Base-by-base conservation (phyloP, 92 coral and sea anemone species). In the Palythoa grandiflora region DNA sequence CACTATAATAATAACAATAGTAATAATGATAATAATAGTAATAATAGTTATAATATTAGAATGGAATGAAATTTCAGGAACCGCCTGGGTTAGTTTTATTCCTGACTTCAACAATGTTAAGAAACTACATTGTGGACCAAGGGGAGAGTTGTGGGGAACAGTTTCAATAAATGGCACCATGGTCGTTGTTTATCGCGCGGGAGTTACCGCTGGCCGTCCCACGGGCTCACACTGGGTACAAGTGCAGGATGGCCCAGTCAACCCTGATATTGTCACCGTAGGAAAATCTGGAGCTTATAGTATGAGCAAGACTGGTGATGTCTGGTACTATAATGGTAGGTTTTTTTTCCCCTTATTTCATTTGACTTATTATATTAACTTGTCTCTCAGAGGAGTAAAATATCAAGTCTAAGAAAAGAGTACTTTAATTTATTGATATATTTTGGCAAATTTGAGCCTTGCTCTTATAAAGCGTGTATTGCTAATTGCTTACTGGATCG, bases 31-130 rank as follows among this genome's bases (percentile, higher is more conserved):
- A n/a, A n/a, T n/a, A n/a, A n/a, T n/a, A n/a, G n/a, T n/a, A n/a
- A n/a, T n/a, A n/a, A n/a, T n/a, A n/a, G n/a, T n/a, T n/a, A n/a
- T n/a, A n/a, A n/a, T n/a, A n/a, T n/a, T n/a, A n/a, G n/a, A n/a
- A n/a, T n/a, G n/a, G n/a, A n/a, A n/a, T n/a, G n/a, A n/a, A 73
- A 73, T 37, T 76, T 19, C 83, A 78, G 83, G 83, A 35, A 78
- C 83, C 16, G 2, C n/a, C 1, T 78, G 83, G 83, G 50, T 0
- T n/a, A n/a, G n/a, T 9, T 3, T 5, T 54, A 50, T 61, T 8
- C 6, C 12, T 54, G 50, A 6, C 2, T 16, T 57, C 11, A 14
- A 6, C 6, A 59, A 17, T 36, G 55, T 54, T 54, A 19, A 17
- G 36, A 20, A 78, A 1, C 11, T 78, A 59, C 83, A 78, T 14